A percentile compares a stretch with the other conserved stretches of the same genome.
phyloP scores from a whole-genome alignment of 2,113 vertebrate genomes.

The Scartelaos histophorus region DNA sequence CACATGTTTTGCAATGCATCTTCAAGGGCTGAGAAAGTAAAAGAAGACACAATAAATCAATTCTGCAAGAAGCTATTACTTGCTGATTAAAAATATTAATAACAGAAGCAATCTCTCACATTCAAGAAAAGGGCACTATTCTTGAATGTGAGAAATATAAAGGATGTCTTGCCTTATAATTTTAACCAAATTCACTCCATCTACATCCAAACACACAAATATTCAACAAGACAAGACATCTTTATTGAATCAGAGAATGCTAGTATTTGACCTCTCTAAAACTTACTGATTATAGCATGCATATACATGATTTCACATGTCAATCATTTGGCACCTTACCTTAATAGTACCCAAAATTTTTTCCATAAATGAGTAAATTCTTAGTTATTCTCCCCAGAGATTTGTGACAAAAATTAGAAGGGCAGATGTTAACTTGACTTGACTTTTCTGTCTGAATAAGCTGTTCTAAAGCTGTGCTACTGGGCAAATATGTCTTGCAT shows the following conservation, averaged over 20 bases:
- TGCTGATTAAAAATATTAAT: neutral
- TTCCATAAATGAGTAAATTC: constrained; percentile 3
- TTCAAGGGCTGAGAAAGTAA: constrained; percentile 78
- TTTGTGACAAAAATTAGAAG: too few species aligned
- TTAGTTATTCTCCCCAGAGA: too few species aligned
- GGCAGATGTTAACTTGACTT: too few species aligned
- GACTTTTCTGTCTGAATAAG: too few species aligned
- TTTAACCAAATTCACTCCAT: neutral
- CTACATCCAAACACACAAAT: neutral
- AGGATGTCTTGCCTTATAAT: neutral
- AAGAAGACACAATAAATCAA: constrained; percentile 11
- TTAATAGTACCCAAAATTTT: too few species aligned
- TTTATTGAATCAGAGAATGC: neutral
- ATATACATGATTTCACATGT: too few species aligned
- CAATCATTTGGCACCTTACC: too few species aligned
- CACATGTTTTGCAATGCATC: constrained; percentile 87
- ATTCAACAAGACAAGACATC: neutral
- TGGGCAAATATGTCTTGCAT: too few species aligned
- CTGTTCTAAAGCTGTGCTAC: too few species aligned
- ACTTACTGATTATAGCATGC: neutral
- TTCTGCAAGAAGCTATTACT: neutral
- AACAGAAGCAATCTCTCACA: neutral
- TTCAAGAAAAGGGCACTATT: neutral
- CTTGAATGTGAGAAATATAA: too few species aligned
- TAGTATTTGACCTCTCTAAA: neutral